These are phyloP conservation scores for Anguilla marmorata DNA, from an alignment of 2,797 vertebrate genomes.

Conservation along the genomic window DNA sequence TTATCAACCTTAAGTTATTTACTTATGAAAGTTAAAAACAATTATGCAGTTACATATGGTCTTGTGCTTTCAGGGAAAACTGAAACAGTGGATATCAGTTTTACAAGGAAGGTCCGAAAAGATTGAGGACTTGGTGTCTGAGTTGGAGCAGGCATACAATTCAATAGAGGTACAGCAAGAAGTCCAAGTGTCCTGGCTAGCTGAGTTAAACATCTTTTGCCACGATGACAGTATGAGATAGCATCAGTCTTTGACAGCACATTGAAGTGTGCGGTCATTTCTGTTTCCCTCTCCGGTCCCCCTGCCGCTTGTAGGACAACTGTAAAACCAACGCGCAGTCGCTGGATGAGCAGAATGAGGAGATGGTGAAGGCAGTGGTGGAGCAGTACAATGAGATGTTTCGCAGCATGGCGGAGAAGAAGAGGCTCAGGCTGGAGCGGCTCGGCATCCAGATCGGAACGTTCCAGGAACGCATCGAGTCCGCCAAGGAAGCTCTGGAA, in stretches of 20 bases:
- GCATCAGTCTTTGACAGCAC: neutral
- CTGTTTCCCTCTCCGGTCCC: neutral
- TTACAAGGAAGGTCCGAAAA: conserved; percentile 88
- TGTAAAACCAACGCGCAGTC: conserved; percentile 78
- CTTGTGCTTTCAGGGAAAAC: conserved; percentile 72
- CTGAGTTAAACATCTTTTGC: neutral
- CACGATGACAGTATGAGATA: neutral
- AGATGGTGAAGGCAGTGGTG: conserved; percentile 85
- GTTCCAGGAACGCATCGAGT: conserved; percentile 89
- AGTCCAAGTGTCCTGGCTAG: neutral
- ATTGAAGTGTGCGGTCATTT: neutral
- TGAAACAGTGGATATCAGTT: conserved; percentile 81
- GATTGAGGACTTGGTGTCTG: conserved; percentile 87
- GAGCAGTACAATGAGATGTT: conserved; percentile 88
- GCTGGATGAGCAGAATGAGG: conserved; percentile 85
- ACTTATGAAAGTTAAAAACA: neutral
- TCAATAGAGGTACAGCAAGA: conserved; percentile 85
- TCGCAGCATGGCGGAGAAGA: conserved; percentile 87
- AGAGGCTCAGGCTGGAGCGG: conserved; percentile 92
- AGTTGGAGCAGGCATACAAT: conserved; percentile 92
- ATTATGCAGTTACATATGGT: neutral
- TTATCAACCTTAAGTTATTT: neutral
- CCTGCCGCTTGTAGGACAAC: conserved; percentile 73
- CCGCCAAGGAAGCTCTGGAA: conserved; percentile 83
- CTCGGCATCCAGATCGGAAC: conserved; percentile 91